Evolutionary conservation across 1,140 invertebrate genomes (phyloP).

Genomic region (Telenomus remus): DNA sequence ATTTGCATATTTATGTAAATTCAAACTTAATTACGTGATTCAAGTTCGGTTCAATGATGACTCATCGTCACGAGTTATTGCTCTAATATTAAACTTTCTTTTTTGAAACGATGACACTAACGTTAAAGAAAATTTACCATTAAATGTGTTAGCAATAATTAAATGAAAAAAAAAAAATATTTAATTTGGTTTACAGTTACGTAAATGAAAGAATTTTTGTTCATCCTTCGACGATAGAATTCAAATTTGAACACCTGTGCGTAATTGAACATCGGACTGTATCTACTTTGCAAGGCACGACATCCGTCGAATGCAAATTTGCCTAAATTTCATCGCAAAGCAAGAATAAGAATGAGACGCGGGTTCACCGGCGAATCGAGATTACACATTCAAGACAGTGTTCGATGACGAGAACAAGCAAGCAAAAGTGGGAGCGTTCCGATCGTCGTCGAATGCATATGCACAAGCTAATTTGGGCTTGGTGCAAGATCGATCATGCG

Average conservation of each 20-base stretch:
- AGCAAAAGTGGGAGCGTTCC: slow-evolving; percentile 38
- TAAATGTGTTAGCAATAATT: too few relatives aligned
- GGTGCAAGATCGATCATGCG: slow-evolving; percentile 66
- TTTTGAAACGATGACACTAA: neutral
- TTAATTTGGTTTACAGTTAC: neutral
- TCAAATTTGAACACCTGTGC: slow-evolving; percentile 29
- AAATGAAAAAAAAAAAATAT: too few relatives aligned
- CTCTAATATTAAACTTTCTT: slow-evolving; percentile 15
- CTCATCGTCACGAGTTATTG: slow-evolving; percentile 7
- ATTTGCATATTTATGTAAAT: slow-evolving; percentile 53
- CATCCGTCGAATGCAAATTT: slow-evolving; percentile 70
- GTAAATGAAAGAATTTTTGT: neutral
- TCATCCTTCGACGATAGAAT: neutral
- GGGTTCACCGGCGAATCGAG: slow-evolving; percentile 41
- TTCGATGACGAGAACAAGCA: slow-evolving; percentile 55
- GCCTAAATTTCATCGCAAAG: slow-evolving; percentile 64
- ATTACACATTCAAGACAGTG: slow-evolving; percentile 68
- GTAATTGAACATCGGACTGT: slow-evolving; percentile 24
- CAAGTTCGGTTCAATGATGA: slow-evolving; percentile 32
- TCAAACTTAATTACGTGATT: slow-evolving; percentile 40
- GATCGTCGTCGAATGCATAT: slow-evolving; percentile 65
- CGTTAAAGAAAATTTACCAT: too few relatives aligned
- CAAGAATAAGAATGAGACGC: slow-evolving; percentile 65
- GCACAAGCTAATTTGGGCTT: slow-evolving; percentile 58
- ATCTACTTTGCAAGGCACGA: slow-evolving; percentile 28